A percentile compares a stretch with the other conserved stretches of the same genome.
Conservation (phyloP, 2,113 vertebrate species). For the Carlito syrichta region DNA sequence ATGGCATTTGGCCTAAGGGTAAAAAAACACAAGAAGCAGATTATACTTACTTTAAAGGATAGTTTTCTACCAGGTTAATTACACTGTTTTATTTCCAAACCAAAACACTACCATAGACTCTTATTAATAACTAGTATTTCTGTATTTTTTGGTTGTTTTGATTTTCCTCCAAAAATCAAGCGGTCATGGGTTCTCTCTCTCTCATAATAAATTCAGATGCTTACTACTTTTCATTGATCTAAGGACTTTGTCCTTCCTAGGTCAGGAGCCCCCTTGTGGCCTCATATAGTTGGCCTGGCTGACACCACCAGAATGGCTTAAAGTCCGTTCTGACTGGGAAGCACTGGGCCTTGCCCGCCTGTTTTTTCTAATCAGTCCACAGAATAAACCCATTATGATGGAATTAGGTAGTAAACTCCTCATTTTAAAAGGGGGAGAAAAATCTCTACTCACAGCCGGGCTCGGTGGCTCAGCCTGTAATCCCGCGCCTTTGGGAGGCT, state of each 20-base stretch:
- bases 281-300: not conserved
- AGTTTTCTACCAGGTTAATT: not conserved
- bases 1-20: not conserved
- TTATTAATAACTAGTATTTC: conserved; percentile 27
- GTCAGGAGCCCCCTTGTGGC: not conserved
- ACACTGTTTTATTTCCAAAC: conserved; percentile 35
- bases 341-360: not conserved
- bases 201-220: not conserved
- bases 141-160: conserved; percentile 16
- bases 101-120: conserved; percentile 24
- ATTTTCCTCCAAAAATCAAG: not conserved
- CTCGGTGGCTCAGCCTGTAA: no score
- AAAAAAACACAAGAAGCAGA: not conserved
- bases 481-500: no score
- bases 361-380: not conserved
- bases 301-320: not conserved
- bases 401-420: not conserved
- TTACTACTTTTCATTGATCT: not conserved
- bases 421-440: not conserved
- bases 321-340: not conserved
- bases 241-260: not conserved
- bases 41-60: not conserved
- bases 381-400: not conserved
- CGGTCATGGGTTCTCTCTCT: not conserved
- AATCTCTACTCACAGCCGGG: not conserved